These are phyloP conservation scores for Drosophila yakuba DNA, from an alignment of 1,140 invertebrate genomes.

Conservation along the genomic window DNA sequence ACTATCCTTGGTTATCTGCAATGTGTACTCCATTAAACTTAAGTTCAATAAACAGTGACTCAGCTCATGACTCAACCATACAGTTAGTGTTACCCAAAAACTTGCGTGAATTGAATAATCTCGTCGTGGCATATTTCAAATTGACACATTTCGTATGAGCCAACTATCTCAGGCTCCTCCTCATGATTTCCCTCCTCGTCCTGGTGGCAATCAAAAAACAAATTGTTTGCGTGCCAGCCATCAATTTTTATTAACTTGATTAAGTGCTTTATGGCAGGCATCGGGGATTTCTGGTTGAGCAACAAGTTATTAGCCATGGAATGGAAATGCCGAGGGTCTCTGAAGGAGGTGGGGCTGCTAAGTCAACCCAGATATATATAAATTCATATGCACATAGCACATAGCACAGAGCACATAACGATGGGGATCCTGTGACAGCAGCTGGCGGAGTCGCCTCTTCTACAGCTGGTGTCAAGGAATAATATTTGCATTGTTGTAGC, in stretches of 20 bases:
- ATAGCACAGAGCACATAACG: background rate
- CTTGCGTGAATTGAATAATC: background rate
- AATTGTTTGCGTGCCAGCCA: slow-evolving; percentile 54
- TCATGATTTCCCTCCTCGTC: background rate
- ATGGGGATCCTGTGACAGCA: slow-evolving; percentile 39
- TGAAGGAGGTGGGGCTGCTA: background rate
- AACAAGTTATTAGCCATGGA: slow-evolving; percentile 58
- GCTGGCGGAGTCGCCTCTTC: slow-evolving; percentile 24
- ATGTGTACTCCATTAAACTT: too few relatives aligned
- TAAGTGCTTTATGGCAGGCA: slow-evolving; percentile 60
- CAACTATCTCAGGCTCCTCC: background rate
- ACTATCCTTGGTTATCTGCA: too few relatives aligned
- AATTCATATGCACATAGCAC: background rate
- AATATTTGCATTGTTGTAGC: slow-evolving; percentile 52
- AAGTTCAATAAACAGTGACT: too few relatives aligned
- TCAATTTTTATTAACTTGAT: slow-evolving; percentile 68
- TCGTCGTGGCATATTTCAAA: background rate
- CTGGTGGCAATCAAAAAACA: slow-evolving; percentile 23
- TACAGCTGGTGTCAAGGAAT: slow-evolving; percentile 51
- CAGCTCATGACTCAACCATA: too few relatives aligned
- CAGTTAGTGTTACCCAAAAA: too few relatives aligned
- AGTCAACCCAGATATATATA: background rate
- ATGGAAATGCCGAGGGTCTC: slow-evolving; percentile 31
- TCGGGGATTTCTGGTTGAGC: slow-evolving; percentile 43
- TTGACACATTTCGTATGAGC: slow-evolving; percentile 7